Conservation (phyloP, 2,888 invertebrate species). For the Apocheima hispidaria region DNA sequence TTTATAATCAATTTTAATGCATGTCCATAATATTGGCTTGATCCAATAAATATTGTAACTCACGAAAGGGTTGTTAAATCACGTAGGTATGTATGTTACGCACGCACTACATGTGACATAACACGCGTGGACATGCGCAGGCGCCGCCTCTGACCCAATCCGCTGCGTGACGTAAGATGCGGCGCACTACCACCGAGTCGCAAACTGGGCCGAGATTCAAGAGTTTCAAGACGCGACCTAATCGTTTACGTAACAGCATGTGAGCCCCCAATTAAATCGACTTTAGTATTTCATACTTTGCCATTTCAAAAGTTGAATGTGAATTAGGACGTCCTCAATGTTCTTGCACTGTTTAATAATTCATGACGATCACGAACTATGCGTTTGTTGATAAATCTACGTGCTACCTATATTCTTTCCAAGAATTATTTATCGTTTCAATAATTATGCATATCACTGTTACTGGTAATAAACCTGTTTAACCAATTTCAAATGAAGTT, state of each 20-base stretch:
- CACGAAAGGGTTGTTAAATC: constrained; percentile 49
- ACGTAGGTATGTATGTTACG: constrained; percentile 62
- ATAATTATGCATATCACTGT: background rate
- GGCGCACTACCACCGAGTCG: constrained; percentile 50
- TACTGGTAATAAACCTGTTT: background rate
- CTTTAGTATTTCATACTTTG: constrained; percentile 17
- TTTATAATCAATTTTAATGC: constrained; percentile 44
- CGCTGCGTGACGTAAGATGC: constrained; percentile 66
- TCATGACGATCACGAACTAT: constrained; percentile 2
- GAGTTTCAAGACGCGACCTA: constrained; percentile 66
- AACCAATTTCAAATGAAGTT: constrained; percentile 7
- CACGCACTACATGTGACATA: constrained; percentile 72
- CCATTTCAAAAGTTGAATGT: constrained; percentile 19
- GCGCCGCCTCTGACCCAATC: constrained; percentile 75
- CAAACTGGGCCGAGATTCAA: constrained; percentile 70
- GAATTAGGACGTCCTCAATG: constrained; percentile 10
- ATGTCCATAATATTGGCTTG: constrained; percentile 39
- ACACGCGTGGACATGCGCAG: constrained; percentile 67
- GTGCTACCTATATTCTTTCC: background rate
- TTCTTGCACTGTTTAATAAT: background rate
- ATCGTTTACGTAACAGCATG: constrained; percentile 64
- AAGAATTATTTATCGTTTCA: background rate
- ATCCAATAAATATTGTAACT: constrained; percentile 40
- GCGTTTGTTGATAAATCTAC: background rate
- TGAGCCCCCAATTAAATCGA: constrained; percentile 37